These are phyloP conservation scores for Trematomus loennbergii DNA, from an alignment of 2,113 vertebrate genomes.

Conservation along the genomic window DNA sequence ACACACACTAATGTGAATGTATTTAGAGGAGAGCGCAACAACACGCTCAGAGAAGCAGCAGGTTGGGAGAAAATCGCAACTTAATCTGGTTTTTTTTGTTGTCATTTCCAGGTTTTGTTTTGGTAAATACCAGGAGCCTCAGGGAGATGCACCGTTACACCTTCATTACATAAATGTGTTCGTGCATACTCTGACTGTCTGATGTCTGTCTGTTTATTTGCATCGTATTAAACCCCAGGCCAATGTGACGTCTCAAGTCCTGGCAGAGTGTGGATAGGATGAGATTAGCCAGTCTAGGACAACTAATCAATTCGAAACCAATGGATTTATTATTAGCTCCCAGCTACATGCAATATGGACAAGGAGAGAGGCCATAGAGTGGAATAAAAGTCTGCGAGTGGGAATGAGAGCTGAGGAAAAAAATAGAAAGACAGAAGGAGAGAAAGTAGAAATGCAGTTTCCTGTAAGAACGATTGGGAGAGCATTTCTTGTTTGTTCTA, in stretches of 20 bases:
- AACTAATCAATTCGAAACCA: constrained; percentile 44
- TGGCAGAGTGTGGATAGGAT: constrained; percentile 2
- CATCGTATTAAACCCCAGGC: constrained; percentile 12
- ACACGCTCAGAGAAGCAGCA: constrained; percentile 1
- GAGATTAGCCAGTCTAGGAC: constrained; percentile 22
- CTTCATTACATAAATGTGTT: constrained; percentile 31
- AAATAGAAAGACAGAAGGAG: background rate
- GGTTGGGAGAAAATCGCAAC: background rate
- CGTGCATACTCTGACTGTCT: background rate
- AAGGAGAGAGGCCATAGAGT: background rate
- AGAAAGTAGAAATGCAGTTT: constrained; percentile 41
- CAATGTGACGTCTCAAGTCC: constrained; percentile 22
- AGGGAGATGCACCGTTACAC: constrained; percentile 1
- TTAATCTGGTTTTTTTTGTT: constrained; percentile 13
- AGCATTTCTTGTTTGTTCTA: constrained; percentile 72
- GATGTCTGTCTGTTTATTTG: constrained; percentile 23
- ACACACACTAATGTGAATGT: background rate
- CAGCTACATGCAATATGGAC: constrained; percentile 6
- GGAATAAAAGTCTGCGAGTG: constrained; percentile 7
- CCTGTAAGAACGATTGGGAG: constrained; percentile 35
- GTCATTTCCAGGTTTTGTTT: constrained; percentile 35
- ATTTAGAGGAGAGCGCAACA: background rate
- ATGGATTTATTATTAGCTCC: constrained; percentile 35
- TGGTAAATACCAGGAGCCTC: constrained; percentile 28
- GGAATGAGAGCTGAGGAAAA: background rate